These are phyloP conservation scores for Nephila pilipes DNA, from an alignment of 1,140 invertebrate genomes.

Conservation along the genomic window DNA sequence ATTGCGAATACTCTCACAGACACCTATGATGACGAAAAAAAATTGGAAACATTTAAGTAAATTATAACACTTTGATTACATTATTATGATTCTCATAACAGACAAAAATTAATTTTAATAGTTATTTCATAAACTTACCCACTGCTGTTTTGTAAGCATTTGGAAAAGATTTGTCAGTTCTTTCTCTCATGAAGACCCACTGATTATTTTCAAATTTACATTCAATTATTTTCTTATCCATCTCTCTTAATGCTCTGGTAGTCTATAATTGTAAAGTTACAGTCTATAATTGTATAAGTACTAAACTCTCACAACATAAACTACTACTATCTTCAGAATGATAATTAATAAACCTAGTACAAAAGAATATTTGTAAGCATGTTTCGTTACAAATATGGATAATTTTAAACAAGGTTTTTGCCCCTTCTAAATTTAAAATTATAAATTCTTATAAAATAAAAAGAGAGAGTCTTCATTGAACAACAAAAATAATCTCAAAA, in stretches of 20 bases:
- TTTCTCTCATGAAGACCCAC: constrained; percentile 97
- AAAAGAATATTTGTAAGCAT: no score
- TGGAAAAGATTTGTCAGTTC: constrained; percentile 98
- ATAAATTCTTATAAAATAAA: no score
- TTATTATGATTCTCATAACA: not conserved
- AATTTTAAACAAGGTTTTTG: no score
- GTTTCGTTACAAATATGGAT: no score
- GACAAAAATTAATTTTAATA: not conserved
- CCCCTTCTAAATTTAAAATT: no score
- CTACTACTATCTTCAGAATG: no score
- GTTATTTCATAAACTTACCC: constrained; percentile 82
- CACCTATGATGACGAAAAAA: constrained; percentile 79
- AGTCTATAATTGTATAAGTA: no score
- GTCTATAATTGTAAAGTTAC: no score
- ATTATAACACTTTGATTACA: not conserved
- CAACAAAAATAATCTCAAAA: no score
- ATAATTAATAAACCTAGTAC: no score
- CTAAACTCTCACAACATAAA: no score
- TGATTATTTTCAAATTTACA: constrained; percentile 88
- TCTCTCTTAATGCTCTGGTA: constrained; percentile 87
- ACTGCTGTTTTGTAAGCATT: constrained; percentile 92
- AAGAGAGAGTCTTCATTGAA: no score
- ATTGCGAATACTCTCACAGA: constrained; percentile 84
- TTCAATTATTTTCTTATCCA: constrained; percentile 98
- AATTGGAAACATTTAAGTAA: not conserved